These are phyloP conservation scores for Progne subis DNA, from an alignment of 2,113 vertebrate species.

Conservation along the genomic window DNA sequence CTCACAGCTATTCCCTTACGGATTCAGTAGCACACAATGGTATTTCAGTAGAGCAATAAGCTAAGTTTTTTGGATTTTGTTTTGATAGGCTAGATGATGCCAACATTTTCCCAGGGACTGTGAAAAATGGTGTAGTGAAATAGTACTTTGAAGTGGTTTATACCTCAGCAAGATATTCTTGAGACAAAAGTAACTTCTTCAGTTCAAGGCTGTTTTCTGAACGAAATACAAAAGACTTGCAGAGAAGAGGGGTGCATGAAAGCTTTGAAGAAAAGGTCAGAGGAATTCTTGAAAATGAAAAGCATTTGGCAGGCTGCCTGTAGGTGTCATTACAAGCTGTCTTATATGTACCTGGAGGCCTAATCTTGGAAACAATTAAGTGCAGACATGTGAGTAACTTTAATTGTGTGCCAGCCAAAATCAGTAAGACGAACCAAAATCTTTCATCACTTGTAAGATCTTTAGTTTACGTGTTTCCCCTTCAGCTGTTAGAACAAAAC, in stretches of 20 bases:
- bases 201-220: constrained; percentile 5
- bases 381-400: neutral
- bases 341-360: neutral
- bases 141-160: neutral
- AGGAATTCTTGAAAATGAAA: neutral
- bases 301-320: neutral
- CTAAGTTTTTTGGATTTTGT: neutral
- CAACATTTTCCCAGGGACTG: neutral
- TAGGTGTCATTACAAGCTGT: constrained; percentile 36
- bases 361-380: constrained; percentile 27
- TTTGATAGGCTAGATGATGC: neutral
- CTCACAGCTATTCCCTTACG: neutral
- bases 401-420: constrained; percentile 6
- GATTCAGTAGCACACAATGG: neutral
- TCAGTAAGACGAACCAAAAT: neutral
- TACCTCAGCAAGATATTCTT: neutral
- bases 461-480: neutral
- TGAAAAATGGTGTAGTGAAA: neutral
- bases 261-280: constrained; percentile 49
- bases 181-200: constrained; percentile 31
- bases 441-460: neutral
- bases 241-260: neutral
- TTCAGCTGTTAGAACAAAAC: neutral
- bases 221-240: neutral
- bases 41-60: neutral